Evolutionary conservation across 2,888 invertebrate genomes (phyloP), one percentile per base, ranked within the genome.

Genomic region (Thereva nobilitata): DNA sequence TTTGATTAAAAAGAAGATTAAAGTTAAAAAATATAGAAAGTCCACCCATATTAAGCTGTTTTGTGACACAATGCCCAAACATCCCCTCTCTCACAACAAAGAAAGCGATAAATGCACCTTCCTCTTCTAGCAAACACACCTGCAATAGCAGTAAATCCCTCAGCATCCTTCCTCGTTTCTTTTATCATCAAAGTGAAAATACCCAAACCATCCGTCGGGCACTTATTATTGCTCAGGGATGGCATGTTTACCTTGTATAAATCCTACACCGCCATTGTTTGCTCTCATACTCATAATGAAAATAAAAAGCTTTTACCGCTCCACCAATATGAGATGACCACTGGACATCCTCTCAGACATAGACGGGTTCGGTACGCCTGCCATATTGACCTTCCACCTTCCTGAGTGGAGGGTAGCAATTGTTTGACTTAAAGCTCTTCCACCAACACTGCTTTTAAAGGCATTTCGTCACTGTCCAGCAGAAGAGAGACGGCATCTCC

Each of bases 261-360:
- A 59, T 59, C 59, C 59, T 59, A 59, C 59, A 59, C 59, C 59
- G 38, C 59, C 59, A 45, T 71, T 72, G 72, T 72, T 72, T 72
- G 71, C 72, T 70, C 72, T 72, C 71, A 70, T 70, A 72, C 72
- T 72, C 72, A 72, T 72, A 72, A 72, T 72, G 72, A 72, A 72
- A 72, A 72, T 72, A 72, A 71, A 72, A 72, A 72, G 72, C 72
- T 72, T 72, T 72, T 72, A 68, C 65, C 64, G 59, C 55, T 50
- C 64, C 65, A 64, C 59, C 59, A 65, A 64, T 68, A 68, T 65
- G 68, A 68, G 57, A 68, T 68, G 68, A 68, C 68, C 68, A 68
- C 65, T 68, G 68, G 65, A 68, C 65, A 68, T 68, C 64, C 68
- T 68, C 68, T 65, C 54, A 68, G 65, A 68, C 65, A 50, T 59